Percentiles rank a stretch among this genome's conserved stretches.
Evolutionary conservation across 1,140 invertebrate genomes (phyloP).

Genomic region (Ceratina japonica): DNA sequence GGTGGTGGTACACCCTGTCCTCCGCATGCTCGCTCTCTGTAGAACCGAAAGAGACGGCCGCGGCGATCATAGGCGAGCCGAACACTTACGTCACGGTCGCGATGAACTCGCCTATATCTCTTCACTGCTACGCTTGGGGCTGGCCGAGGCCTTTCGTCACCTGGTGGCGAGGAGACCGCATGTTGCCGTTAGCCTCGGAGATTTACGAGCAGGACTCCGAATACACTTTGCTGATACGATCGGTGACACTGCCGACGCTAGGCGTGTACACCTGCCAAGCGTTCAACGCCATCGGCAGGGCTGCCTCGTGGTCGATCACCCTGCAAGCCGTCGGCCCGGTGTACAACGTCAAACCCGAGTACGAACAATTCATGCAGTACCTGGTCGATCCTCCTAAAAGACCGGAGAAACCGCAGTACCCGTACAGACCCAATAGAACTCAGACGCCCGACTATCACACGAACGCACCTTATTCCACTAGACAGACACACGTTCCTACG

Average conservation of each 20-base stretch:
- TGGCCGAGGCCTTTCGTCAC: conserved; percentile 89
- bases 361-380: conserved; percentile 80
- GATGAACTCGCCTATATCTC: conserved; percentile 84
- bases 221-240: conserved; percentile 86
- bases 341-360: conserved; percentile 77
- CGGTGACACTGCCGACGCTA: conserved; percentile 85
- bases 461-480: conserved; percentile 62
- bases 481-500: conserved; percentile 54
- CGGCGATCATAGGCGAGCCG: conserved; percentile 81
- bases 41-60: conserved; percentile 77
- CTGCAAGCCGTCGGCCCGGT: conserved; percentile 86
- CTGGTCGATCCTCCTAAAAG: conserved; percentile 78
- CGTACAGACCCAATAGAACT: conserved; percentile 75
- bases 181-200: conserved; percentile 85
- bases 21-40: conserved; percentile 59
- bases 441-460: conserved; percentile 69
- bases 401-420: conserved; percentile 74
- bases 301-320: conserved; percentile 87
- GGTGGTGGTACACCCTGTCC: neutral
- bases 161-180: conserved; percentile 90
- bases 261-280: conserved; percentile 93
- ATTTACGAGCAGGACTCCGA: conserved; percentile 88
- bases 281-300: conserved; percentile 89
- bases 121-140: conserved; percentile 91
- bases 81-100: conserved; percentile 84